Conservation (phyloP, 2,797 vertebrate genomes). For the Peromyscus attwateri region DNA sequence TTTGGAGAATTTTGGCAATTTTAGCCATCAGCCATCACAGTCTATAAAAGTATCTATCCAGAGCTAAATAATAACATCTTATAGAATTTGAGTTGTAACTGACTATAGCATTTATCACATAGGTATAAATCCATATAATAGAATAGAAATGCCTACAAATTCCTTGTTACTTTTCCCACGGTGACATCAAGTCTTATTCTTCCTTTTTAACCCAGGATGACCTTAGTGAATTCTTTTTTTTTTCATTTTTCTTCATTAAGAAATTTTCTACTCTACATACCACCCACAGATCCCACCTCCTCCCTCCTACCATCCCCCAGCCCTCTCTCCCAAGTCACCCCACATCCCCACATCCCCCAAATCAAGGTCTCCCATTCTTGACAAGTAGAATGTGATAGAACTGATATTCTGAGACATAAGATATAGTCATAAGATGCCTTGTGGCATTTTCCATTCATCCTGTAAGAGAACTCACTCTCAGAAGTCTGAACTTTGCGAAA, state of each 20-base stretch:
- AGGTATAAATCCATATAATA: background rate
- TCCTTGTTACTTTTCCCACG: background rate
- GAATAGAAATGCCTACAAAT: constrained; percentile 8
- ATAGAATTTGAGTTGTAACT: background rate
- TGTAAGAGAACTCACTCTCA: background rate
- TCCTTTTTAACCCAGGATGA: background rate
- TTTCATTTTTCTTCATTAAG: too few relatives aligned
- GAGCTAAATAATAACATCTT: background rate
- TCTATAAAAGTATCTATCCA: background rate
- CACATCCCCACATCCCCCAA: too few relatives aligned
- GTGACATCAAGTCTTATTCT: background rate
- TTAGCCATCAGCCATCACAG: background rate
- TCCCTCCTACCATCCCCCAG: too few relatives aligned
- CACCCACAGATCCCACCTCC: too few relatives aligned
- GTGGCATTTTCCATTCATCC: background rate
- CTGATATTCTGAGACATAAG: background rate
- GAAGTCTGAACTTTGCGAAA: background rate
- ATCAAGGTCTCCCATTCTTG: background rate
- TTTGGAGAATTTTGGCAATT: background rate
- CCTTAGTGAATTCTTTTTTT: background rate
- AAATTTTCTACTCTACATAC: too few relatives aligned
- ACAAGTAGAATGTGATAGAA: background rate
- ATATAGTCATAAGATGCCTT: background rate
- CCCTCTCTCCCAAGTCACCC: too few relatives aligned
- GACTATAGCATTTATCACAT: constrained; percentile 14